phyloP scores from a whole-genome alignment of 2,797 vertebrate genomes.

The Acanthiza pusilla region DNA sequence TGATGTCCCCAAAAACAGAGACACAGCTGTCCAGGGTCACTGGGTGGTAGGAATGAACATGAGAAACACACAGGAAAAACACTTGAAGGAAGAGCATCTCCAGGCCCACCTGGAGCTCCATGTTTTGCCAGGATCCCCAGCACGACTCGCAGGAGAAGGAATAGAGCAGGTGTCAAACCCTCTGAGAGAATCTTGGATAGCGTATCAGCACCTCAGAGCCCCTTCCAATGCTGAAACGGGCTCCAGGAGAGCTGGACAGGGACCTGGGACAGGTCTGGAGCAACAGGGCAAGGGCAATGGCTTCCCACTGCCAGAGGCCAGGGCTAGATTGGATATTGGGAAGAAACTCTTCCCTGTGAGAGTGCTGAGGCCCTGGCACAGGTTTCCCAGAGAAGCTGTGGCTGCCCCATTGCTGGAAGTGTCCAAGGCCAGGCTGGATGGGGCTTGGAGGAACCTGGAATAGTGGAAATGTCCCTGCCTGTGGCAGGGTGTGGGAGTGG shows the following conservation, averaged over 20 bases:
- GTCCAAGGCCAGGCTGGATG: neutral
- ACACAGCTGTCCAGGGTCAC: neutral
- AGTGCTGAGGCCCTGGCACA: neutral
- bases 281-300: too few relatives aligned
- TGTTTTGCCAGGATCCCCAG: neutral
- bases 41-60: neutral
- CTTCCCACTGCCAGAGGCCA: neutral
- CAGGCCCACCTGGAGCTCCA: neutral
- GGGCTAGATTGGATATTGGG: neutral
- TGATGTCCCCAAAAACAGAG: accelerated
- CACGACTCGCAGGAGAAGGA: neutral
- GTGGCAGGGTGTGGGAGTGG: neutral
- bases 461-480: neutral
- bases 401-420: neutral
- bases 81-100: neutral
- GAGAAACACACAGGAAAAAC: neutral
- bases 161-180: neutral
- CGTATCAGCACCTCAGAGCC: neutral
- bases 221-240: too few relatives aligned
- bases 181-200: neutral
- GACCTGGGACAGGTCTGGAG: too few relatives aligned
- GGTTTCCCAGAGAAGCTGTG: neutral
- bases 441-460: neutral
- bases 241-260: too few relatives aligned
- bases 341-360: neutral